Conservation (phyloP, 2,888 invertebrate genomes). For the Tenthredo amoena region DNA sequence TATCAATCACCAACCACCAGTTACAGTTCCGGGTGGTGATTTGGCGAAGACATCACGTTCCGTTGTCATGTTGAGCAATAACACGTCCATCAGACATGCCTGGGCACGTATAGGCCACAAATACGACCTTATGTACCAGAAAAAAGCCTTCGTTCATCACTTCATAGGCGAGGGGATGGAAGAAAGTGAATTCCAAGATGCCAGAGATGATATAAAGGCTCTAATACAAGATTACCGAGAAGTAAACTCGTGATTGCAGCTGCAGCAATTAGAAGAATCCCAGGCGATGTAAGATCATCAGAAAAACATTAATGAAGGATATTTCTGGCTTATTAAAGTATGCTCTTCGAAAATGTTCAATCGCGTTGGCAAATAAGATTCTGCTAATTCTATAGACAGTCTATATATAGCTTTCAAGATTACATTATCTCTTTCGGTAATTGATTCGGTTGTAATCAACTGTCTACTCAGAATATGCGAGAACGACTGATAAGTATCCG, state of each 20-base stretch:
- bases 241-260: conserved; percentile 79
- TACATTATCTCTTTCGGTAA: not conserved
- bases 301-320: not conserved
- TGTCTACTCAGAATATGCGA: not conserved
- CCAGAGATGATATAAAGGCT: conserved; percentile 83
- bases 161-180: conserved; percentile 88
- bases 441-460: not conserved
- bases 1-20: conserved; percentile 88
- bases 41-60: conserved; percentile 87
- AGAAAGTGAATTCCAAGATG: conserved; percentile 83
- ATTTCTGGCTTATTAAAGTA: not conserved
- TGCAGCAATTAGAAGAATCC: not conserved
- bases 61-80: conserved; percentile 92
- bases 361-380: not conserved
- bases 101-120: conserved; percentile 91
- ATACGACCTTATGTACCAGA: conserved; percentile 89
- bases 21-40: conserved; percentile 87
- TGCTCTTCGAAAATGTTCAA: not conserved
- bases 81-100: conserved; percentile 88
- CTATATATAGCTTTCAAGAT: not conserved
- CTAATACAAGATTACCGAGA: conserved; percentile 85
- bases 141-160: conserved; percentile 94
- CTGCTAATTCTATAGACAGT: not conserved
- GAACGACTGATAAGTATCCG: not conserved
- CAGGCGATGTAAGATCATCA: not conserved